Base-by-base conservation (phyloP, 53 echinoderm and acorn worm genomes). In the Echinometra lucunter region DNA sequence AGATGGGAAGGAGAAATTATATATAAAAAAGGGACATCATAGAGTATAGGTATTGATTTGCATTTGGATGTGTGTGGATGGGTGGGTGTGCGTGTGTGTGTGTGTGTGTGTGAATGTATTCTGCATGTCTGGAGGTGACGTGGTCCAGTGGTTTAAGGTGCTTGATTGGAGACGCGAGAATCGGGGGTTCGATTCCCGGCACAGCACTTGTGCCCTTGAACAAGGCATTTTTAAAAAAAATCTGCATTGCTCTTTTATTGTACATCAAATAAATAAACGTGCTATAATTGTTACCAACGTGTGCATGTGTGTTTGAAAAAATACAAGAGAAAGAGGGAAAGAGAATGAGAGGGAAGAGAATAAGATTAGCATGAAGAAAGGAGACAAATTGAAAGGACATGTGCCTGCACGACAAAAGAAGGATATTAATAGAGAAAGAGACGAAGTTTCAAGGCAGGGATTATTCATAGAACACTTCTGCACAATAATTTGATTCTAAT, bases 401-500 rank as follows among this genome's bases (percentile, higher is more conserved):
- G 10, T 74, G 13, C 13, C 23, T 63, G 49, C 47, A 49, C 9
- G 49, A 9, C 11, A 49, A 49, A 45, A 78, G 38, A 42, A 40
- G 1, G 40, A 78, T 4, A 40, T n/a, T n/a, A 85, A 85, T 21
- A 27, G 47, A 90, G 40, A 60, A 90, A 45, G 88, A 30, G 35
- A 57, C 1, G 53, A 40, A 58, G 58, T 27, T 60, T 37, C 38
- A 63, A 58, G 12, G 40, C 58, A 90, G 37, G 18, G 88, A 23
- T 88, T 56, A 56, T 44, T 56, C 34, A 57, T 13, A 16, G 47
- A 25, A 49, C 85, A 47, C 49, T 47, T 85, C 45, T 47, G 49
- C 47, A 42, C 85, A 85, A 85, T 85, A 85, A 85, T 85, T 85
- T 47, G 49, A 85, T 85, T 85, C 30, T 85, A 85, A 85, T 85